Percentiles rank a stretch among this genome's conserved stretches.
Evolutionary conservation across 2,113 vertebrate genomes (phyloP).

Genomic region (Saccopteryx bilineata): DNA sequence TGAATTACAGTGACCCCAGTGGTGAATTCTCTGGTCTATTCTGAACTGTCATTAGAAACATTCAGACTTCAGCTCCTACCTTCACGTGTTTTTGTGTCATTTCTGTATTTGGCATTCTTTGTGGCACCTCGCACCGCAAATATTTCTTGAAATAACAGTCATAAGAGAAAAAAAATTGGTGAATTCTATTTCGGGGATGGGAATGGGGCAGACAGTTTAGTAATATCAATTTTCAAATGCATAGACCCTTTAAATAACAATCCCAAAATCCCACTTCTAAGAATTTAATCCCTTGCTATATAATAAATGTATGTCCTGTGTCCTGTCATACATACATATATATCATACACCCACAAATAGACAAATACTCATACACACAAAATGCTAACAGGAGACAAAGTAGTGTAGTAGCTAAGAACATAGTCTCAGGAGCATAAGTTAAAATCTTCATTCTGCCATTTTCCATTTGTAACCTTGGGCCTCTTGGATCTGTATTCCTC

Average conservation of each 20-base stretch:
- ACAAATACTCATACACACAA: neutral
- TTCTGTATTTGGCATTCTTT: slow-evolving; percentile 40
- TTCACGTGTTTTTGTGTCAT: slow-evolving; percentile 50
- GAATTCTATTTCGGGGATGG: slow-evolving; percentile 15
- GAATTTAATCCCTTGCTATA: neutral
- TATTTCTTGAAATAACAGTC: slow-evolving; percentile 58
- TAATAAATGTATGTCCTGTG: neutral
- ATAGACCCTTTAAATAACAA: slow-evolving; percentile 36
- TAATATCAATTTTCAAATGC: slow-evolving; percentile 33
- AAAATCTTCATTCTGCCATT: neutral
- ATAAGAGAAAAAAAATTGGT: slow-evolving; percentile 29
- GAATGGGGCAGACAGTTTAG: neutral
- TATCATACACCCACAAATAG: neutral
- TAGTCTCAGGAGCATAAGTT: neutral
- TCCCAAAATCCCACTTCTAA: slow-evolving; percentile 18
- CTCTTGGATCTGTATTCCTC: neutral
- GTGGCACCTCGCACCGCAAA: slow-evolving; percentile 35
- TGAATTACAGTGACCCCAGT: neutral
- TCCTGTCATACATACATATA: neutral
- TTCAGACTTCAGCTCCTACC: slow-evolving; percentile 37
- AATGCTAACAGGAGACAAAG: neutral
- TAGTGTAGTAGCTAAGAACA: neutral
- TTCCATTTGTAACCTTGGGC: neutral
- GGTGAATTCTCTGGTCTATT: slow-evolving; percentile 8
- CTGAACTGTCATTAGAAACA: slow-evolving; percentile 33